These are phyloP conservation scores for Orthosia gothica DNA, from an alignment of 2,888 invertebrate genomes.

Conservation along the genomic window DNA sequence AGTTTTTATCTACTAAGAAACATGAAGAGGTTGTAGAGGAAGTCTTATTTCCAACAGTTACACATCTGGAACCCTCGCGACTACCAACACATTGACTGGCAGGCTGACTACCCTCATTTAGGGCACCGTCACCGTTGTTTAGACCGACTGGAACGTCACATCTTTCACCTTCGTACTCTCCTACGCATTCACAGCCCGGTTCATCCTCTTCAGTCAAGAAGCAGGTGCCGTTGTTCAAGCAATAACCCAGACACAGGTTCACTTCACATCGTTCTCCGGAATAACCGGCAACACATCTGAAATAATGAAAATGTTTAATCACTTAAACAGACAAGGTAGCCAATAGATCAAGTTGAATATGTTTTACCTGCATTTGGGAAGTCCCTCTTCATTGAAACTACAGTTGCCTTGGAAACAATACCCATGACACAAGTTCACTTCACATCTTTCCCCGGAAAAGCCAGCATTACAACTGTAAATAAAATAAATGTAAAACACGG, in stretches of 20 bases:
- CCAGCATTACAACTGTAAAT: too few relatives aligned
- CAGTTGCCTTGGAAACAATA: too few relatives aligned
- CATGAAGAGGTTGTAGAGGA: not conserved
- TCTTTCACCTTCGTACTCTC: not conserved
- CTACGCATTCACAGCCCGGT: not conserved
- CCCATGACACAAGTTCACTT: too few relatives aligned
- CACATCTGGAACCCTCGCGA: too few relatives aligned
- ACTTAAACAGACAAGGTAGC: too few relatives aligned
- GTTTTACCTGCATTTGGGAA: too few relatives aligned
- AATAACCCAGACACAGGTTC: not conserved
- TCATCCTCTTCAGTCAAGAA: not conserved
- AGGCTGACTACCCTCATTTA: too few relatives aligned
- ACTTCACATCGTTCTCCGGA: conserved; percentile 8
- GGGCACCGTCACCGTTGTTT: not conserved
- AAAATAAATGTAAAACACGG: not conserved
- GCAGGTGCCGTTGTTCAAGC: not conserved
- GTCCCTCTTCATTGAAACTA: too few relatives aligned
- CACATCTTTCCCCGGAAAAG: too few relatives aligned
- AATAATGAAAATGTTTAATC: not conserved
- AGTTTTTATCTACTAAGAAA: not conserved
- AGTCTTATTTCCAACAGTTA: not conserved
- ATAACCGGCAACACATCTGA: not conserved
- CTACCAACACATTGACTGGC: not conserved
- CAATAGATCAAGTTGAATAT: too few relatives aligned
- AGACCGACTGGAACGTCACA: not conserved